Evolutionary conservation across 1,140 invertebrate species (phyloP).

Genomic region (Tetraneura akinire): DNA sequence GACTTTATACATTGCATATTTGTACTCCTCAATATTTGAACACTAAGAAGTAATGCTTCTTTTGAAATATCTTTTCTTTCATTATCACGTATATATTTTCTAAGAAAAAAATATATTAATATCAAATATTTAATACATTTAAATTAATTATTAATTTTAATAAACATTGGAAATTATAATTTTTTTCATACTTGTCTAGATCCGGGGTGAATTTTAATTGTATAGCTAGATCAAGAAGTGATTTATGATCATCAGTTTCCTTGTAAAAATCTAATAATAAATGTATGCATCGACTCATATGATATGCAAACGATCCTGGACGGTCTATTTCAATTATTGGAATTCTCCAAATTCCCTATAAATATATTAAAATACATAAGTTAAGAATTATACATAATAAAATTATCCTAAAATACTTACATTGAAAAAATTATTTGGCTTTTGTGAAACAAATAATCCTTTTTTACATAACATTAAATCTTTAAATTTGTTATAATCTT

Average conservation of each 20-base stretch:
- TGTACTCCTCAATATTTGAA: slow-evolving; percentile 64
- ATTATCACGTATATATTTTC: slow-evolving; percentile 77
- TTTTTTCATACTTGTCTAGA: slow-evolving; percentile 70
- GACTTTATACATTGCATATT: slow-evolving; percentile 54
- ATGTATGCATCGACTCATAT: slow-evolving; percentile 82
- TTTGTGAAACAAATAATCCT: slow-evolving; percentile 84
- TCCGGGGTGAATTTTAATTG: slow-evolving; percentile 80
- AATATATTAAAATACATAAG: no score
- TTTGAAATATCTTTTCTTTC: slow-evolving; percentile 76
- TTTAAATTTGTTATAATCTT: slow-evolving; percentile 69
- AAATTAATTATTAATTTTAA: no score
- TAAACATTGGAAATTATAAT: background rate
- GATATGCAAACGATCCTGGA: slow-evolving; percentile 85
- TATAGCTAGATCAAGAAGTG: slow-evolving; percentile 77
- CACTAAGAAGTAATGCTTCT: slow-evolving; percentile 71
- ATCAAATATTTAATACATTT: no score
- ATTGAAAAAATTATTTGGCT: slow-evolving; percentile 86
- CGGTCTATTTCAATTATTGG: slow-evolving; percentile 87
- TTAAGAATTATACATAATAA: no score
- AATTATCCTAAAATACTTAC: slow-evolving; percentile 63
- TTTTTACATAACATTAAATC: slow-evolving; percentile 72
- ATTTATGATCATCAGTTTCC: slow-evolving; percentile 76
- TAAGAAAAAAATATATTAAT: slow-evolving; percentile 57
- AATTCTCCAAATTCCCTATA: slow-evolving; percentile 86
- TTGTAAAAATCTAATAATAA: slow-evolving; percentile 80